Evolutionary conservation across 2,113 vertebrate species (phyloP).

Genomic region (Vicugna pacos): DNA sequence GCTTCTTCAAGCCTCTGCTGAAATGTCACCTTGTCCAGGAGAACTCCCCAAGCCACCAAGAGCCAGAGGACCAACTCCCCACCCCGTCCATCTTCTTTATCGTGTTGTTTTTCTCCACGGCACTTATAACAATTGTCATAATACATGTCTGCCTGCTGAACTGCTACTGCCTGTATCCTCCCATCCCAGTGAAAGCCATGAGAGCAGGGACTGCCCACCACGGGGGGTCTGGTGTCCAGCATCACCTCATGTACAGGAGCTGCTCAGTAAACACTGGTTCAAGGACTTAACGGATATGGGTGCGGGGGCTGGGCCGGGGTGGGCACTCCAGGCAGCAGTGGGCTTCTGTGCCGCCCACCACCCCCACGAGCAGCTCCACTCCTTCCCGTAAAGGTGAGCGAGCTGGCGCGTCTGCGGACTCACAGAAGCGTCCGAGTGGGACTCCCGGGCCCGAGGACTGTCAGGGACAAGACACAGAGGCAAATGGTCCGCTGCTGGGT

Average conservation of each 20-base stretch:
- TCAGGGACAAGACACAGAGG: conserved; percentile 84
- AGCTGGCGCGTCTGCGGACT: conserved; percentile 24
- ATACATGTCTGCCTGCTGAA: no score
- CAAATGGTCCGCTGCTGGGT: conserved; percentile 87
- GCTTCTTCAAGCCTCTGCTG: neutral
- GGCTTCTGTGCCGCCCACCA: neutral
- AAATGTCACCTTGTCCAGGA: neutral
- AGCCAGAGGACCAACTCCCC: neutral
- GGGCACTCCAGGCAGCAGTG: neutral
- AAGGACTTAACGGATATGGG: neutral
- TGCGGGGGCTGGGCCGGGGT: neutral
- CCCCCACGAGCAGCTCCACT: neutral
- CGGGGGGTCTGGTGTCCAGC: neutral
- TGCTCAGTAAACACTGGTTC: conserved; percentile 36
- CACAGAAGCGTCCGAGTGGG: conserved; percentile 67
- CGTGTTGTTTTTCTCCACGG: neutral
- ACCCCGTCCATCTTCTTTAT: neutral
- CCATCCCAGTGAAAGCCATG: neutral
- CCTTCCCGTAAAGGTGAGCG: conserved; percentile 49
- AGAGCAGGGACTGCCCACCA: neutral
- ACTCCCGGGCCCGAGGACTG: conserved; percentile 55
- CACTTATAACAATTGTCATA: neutral
- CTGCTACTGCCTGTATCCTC: neutral
- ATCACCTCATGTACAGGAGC: neutral
- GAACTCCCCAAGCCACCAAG: no score